phyloP scores from a whole-genome alignment of 2,113 vertebrate genomes.

The Podarcis muralis region DNA sequence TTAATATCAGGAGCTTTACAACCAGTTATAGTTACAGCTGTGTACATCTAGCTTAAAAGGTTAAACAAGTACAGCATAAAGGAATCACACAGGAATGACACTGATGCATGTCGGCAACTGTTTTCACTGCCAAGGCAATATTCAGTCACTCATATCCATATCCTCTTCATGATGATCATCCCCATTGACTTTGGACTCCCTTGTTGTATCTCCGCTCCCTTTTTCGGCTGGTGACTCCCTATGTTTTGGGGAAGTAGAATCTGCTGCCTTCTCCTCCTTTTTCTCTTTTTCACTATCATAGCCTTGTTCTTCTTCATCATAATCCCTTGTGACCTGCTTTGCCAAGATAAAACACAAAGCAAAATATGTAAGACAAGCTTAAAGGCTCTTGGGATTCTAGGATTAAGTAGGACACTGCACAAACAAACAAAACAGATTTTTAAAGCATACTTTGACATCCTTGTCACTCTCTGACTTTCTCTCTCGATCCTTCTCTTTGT shows the following conservation, averaged over 20 bases:
- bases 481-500: slow-evolving; percentile 93
- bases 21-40: slow-evolving; percentile 73
- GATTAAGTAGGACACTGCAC: accelerated
- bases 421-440: background rate
- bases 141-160: slow-evolving; percentile 99
- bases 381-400: background rate
- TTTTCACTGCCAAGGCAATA: background rate
- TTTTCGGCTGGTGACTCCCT: slow-evolving; percentile 77
- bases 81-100: slow-evolving; percentile 76
- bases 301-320: slow-evolving; percentile 97
- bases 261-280: slow-evolving; percentile 83
- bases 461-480: slow-evolving; percentile 94
- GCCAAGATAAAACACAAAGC: slow-evolving; percentile 50
- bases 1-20: slow-evolving; percentile 69
- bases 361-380: slow-evolving; percentile 51
- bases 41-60: slow-evolving; percentile 78
- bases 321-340: slow-evolving; percentile 96
- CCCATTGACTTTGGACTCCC: slow-evolving; percentile 93
- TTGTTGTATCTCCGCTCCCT: slow-evolving; percentile 68
- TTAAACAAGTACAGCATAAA: slow-evolving; percentile 80
- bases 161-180: slow-evolving; percentile 97
- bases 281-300: slow-evolving; percentile 95
- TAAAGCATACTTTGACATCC: slow-evolving; percentile 91
- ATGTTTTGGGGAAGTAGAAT: slow-evolving; percentile 80
- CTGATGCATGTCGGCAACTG: slow-evolving; percentile 56